A percentile compares a stretch with the other conserved stretches of the same genome.
These are phyloP conservation scores for Siniperca knerii DNA, from an alignment of 2,113 vertebrate species.

Conservation along the genomic window DNA sequence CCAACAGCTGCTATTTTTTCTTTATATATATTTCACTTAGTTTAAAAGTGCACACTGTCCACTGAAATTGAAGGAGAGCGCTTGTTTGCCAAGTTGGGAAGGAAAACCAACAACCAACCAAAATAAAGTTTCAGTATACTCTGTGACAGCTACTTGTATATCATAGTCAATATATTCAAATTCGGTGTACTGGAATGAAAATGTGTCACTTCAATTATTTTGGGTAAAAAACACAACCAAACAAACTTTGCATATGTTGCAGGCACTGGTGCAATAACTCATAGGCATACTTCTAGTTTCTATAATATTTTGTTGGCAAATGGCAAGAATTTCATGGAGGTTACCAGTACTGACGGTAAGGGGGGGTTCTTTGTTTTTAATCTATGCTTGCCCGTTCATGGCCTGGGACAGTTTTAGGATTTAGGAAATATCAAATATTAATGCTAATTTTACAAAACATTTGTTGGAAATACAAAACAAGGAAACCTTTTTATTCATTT, in stretches of 20 bases:
- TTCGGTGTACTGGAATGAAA: not conserved
- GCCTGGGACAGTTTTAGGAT: not conserved
- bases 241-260: not conserved
- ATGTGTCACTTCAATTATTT: not conserved
- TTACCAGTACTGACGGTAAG: too few relatives aligned
- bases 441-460: not conserved
- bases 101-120: not conserved
- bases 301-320: not conserved
- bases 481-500: not conserved
- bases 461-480: not conserved
- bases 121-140: too few relatives aligned
- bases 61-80: not conserved
- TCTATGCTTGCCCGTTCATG: not conserved
- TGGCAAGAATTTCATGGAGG: too few relatives aligned
- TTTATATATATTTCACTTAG: not conserved
- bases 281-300: not conserved
- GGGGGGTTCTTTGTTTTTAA: not conserved
- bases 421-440: not conserved
- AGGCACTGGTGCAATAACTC: not conserved
- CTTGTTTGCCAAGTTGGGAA: not conserved
- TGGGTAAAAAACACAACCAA: not conserved
- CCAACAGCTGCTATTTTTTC: not conserved
- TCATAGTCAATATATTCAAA: not conserved
- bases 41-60: not conserved
- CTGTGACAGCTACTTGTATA: not conserved